phyloP scores from a whole-genome alignment of 2,797 vertebrate species.

The Chaunax sp. region DNA sequence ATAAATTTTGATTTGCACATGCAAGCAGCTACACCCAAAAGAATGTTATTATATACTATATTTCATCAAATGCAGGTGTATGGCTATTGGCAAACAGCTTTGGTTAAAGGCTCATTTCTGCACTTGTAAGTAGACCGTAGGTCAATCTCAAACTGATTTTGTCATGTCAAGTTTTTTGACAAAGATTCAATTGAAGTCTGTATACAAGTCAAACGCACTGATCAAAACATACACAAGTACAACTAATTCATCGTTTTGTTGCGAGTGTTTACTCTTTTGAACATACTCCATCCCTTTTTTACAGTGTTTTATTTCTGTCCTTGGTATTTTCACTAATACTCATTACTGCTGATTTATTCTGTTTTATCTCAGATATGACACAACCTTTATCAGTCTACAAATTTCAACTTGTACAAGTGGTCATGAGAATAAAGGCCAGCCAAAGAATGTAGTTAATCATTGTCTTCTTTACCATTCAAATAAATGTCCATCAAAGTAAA shows the following conservation, averaged over 20 bases:
- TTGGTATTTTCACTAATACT: background rate
- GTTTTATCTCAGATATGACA: background rate
- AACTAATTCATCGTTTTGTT: background rate
- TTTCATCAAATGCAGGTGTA: no score
- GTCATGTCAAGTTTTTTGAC: no score
- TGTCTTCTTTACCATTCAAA: background rate
- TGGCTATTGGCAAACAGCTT: no score
- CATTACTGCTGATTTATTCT: background rate
- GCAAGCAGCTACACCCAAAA: no score
- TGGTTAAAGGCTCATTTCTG: background rate
- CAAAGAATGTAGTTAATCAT: background rate
- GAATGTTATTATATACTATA: no score
- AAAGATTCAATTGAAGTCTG: background rate
- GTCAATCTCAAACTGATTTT: no score
- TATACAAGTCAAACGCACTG: no score
- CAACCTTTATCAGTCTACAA: background rate
- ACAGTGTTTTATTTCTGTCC: slow-evolving; percentile 4
- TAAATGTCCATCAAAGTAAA: background rate
- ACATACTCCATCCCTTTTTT: no score
- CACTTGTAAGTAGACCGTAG: no score
- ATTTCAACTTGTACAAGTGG: no score
- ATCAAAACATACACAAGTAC: background rate
- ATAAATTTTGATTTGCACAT: no score
- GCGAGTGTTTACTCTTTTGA: no score
- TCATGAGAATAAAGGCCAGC: background rate